Percentiles rank a stretch among this genome's conserved stretches.
Conservation (phyloP, 2,113 vertebrate genomes). For the Vidua chalybeata region DNA sequence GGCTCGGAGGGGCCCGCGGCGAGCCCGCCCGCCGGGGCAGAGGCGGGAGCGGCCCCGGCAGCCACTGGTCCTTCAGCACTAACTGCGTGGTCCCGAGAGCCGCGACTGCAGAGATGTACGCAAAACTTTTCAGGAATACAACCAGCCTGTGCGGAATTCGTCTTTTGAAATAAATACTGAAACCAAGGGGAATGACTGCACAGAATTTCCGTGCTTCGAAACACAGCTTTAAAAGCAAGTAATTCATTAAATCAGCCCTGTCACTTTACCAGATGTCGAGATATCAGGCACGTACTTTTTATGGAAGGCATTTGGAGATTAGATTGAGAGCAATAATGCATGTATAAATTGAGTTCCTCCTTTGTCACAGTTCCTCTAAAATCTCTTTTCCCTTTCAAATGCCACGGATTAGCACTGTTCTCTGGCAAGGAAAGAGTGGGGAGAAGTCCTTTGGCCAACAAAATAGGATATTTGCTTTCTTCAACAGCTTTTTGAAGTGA, state of each 20-base stretch:
- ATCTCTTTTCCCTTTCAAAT: background rate
- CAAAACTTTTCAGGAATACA: background rate
- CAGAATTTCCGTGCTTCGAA: background rate
- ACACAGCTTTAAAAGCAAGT: background rate
- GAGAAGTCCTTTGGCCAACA: background rate
- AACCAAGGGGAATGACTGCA: too few relatives aligned
- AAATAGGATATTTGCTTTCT: background rate
- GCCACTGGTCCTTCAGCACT: rapidly evolving
- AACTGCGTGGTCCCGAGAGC: rapidly evolving
- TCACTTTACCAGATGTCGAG: background rate
- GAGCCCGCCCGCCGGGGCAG: background rate
- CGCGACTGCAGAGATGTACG: rapidly evolving
- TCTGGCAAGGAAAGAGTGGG: background rate
- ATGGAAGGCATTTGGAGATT: background rate
- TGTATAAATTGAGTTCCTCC: background rate
- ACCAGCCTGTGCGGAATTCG: rapidly evolving
- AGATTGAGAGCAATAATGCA: background rate
- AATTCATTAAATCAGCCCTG: background rate
- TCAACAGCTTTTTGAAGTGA: background rate
- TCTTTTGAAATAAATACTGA: background rate
- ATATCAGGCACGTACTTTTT: background rate
- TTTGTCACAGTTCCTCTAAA: background rate
- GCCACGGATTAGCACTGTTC: background rate
- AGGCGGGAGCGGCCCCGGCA: background rate
- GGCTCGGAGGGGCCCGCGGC: background rate